Evolutionary conservation across 2,113 vertebrate species (phyloP).

Genomic region (Anolis carolinensis): DNA sequence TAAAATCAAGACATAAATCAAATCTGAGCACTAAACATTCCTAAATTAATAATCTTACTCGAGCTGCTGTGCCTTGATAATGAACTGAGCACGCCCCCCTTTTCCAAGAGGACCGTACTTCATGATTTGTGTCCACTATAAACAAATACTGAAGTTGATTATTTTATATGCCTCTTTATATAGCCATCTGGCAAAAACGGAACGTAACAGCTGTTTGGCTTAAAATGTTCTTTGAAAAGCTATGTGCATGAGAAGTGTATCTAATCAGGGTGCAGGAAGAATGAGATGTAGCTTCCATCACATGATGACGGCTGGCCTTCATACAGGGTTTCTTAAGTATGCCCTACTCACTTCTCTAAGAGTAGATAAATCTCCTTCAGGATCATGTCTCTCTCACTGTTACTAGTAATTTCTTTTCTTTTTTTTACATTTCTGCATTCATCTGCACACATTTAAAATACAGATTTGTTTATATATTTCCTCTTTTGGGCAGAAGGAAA

Average conservation of each 20-base stretch:
- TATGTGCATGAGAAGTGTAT: not conserved
- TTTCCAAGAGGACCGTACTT: not conserved
- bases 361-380: not conserved
- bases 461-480: not conserved
- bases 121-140: not conserved
- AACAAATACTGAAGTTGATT: not conserved
- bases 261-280: not conserved
- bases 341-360: not conserved
- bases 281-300: not conserved
- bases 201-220: not conserved
- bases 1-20: not conserved
- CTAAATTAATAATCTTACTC: slow-evolving; percentile 4
- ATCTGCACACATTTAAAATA: not conserved
- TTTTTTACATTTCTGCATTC: not conserved
- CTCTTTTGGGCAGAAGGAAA: not conserved
- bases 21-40: not conserved
- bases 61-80: not conserved
- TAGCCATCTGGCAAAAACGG: not conserved
- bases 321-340: not conserved
- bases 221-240: not conserved
- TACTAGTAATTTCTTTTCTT: not conserved
- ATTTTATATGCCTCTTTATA: not conserved
- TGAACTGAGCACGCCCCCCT: not conserved
- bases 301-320: not conserved
- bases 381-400: not conserved